These are phyloP conservation scores for Spea hammondii DNA, from an alignment of 2,797 vertebrate genomes.

Conservation along the genomic window DNA sequence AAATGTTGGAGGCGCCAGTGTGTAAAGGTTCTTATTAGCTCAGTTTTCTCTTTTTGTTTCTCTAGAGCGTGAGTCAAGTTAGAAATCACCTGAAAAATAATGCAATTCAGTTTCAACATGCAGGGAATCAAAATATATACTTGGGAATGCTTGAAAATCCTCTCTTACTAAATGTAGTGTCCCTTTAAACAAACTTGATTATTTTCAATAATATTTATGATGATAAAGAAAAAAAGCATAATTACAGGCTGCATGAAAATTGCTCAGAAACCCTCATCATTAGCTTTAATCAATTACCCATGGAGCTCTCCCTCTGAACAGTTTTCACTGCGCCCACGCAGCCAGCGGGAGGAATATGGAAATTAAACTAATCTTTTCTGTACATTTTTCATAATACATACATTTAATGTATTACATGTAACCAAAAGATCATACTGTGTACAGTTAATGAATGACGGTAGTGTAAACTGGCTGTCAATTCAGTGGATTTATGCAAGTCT, in stretches of 20 bases:
- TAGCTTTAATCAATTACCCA: constrained; percentile 26
- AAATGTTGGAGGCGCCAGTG: constrained; percentile 81
- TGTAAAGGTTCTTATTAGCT: constrained; percentile 83
- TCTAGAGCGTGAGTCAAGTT: constrained; percentile 82
- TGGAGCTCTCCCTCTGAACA: constrained; percentile 11
- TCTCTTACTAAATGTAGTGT: too few species aligned
- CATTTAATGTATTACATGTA: neutral
- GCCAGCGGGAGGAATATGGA: constrained; percentile 19
- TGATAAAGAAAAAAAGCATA: constrained; percentile 21
- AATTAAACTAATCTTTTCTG: constrained; percentile 2
- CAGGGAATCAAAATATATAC: too few species aligned
- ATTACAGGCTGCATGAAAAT: constrained; percentile 26
- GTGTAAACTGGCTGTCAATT: too few species aligned
- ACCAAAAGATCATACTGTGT: constrained; percentile 18
- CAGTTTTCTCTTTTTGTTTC: constrained; percentile 82
- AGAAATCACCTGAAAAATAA: constrained; percentile 74
- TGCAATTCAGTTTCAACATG: too few species aligned
- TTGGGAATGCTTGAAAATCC: too few species aligned
- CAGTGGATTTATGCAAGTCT: too few species aligned
- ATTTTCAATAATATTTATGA: too few species aligned
- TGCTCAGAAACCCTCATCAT: constrained; percentile 8
- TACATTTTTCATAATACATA: constrained; percentile 4
- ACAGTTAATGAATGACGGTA: too few species aligned
- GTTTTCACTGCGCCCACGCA: constrained; percentile 25
- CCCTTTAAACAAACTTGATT: too few species aligned